Conservation (phyloP, 2,113 vertebrate genomes). For the Brachypodius melanocephalos region DNA sequence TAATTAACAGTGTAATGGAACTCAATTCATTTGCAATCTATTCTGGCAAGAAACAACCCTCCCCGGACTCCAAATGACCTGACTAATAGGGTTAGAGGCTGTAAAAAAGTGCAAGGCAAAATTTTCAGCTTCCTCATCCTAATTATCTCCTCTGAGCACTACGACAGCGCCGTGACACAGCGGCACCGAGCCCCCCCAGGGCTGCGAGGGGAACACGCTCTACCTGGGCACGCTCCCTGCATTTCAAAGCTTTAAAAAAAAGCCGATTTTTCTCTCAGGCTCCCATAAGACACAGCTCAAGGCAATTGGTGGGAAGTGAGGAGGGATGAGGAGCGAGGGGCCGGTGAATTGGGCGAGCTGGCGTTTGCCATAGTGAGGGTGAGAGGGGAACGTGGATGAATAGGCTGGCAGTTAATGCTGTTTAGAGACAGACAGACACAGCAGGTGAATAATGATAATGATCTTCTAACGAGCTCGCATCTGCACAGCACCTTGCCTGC, state of each 20-base stretch:
- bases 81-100: conserved; percentile 63
- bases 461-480: conserved; percentile 50
- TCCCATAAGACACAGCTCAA: neutral
- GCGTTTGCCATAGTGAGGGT: neutral
- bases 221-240: neutral
- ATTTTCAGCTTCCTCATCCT: conserved; percentile 31
- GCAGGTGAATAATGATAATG: conserved; percentile 65
- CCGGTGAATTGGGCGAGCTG: neutral
- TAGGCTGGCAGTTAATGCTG: neutral
- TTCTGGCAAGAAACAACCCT: conserved; percentile 55
- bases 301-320: neutral
- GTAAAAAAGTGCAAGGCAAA: conserved; percentile 20
- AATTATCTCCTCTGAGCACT: conserved; percentile 28
- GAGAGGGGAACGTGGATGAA: neutral
- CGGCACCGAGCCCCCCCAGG: neutral
- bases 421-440: conserved; percentile 42
- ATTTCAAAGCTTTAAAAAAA: neutral
- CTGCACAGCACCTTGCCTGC: conserved; percentile 32
- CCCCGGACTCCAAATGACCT: conserved; percentile 45
- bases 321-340: neutral
- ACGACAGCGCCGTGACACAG: neutral
- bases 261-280: neutral
- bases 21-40: conserved; percentile 54
- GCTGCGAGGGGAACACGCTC: neutral
- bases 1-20: conserved; percentile 69